Percentiles rank a stretch among this genome's conserved stretches.
These are phyloP conservation scores for Atopsyche davidsoni DNA, from an alignment of 1,140 invertebrate genomes.

Conservation along the genomic window DNA sequence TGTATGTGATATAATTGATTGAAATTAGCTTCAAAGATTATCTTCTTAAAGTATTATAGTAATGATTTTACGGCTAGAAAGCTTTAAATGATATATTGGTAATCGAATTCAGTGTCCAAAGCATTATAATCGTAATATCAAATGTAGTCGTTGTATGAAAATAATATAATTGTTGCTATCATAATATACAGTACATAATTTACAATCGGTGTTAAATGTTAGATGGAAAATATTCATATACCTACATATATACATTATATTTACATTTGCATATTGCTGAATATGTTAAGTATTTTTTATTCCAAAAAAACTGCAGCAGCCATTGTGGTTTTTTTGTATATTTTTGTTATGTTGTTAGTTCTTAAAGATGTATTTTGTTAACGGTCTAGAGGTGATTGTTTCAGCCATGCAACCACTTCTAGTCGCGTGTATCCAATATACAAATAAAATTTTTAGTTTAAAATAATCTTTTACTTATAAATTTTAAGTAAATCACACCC, in stretches of 20 bases:
- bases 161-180: slow-evolving; percentile 11
- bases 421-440: slow-evolving; percentile 1
- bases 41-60: too few species aligned
- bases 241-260: slow-evolving; percentile 24
- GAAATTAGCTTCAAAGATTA: too few species aligned
- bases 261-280: slow-evolving; percentile 24
- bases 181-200: background rate
- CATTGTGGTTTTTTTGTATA: slow-evolving; percentile 24
- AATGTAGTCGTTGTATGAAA: slow-evolving; percentile 1
- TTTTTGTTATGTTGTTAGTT: slow-evolving; percentile 13
- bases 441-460: slow-evolving; percentile 25
- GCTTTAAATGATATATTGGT: too few species aligned
- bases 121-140: slow-evolving; percentile 1
- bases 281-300: slow-evolving; percentile 17
- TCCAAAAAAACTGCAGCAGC: slow-evolving; percentile 19
- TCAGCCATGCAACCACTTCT: slow-evolving; percentile 25
- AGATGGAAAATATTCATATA: slow-evolving; percentile 28
- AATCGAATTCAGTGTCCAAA: too few species aligned
- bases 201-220: slow-evolving; percentile 28
- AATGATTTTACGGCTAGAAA: too few species aligned
- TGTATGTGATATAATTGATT: too few species aligned
- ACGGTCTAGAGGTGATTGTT: slow-evolving; percentile 10
- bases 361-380: slow-evolving; percentile 9
- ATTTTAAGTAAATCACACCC: too few species aligned
- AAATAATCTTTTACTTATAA: slow-evolving; percentile 8